Base-by-base conservation (phyloP, 2,113 vertebrate species). In the Pteropus alecto region DNA sequence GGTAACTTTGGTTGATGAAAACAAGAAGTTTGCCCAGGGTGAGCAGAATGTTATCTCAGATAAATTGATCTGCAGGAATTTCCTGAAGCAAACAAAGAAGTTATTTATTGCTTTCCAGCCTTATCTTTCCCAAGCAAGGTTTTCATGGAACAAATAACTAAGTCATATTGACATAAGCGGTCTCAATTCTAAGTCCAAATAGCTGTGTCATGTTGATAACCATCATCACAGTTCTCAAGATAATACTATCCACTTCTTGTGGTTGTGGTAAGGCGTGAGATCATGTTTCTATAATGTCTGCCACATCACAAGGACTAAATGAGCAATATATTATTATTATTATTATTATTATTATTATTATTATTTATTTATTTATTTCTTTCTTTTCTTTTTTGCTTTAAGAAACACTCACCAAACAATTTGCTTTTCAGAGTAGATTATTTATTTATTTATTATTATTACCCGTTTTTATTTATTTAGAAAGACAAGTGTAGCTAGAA, bases 151-250 rank as follows among this genome's bases (percentile, higher is more conserved):
- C 19, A 92, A 65, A 54, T 30, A 83, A 63, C 18, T 22, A 71
- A 74, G 60, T 43, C 35, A 10, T 78, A 92, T 46, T 58, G 93
- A 70, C 84, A 65, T 48, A 84, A 58, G 71, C 65, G 51, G 68
- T 90, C 63, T 92, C 33, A 26, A 30, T 86, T 90, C 56, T 71
- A 87, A 92, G 28, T 83, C 41, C 73, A 95, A 67, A 78, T n/a
- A 81, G n/a, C 38, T 28, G 13, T 38, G 12, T 67, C 60, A 35
- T 18, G 1, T 63, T 24, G 87, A 82, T 13, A 43, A 56, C n/a
- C n/a, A 14, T 41, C 10, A 9, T 71, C 30, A 33, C 28, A 65
- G n/a, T 65, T 71, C 63, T 89, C 77, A 63, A 58, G 82, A 61
- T 16, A 63, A 48, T 56, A 60, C 22, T 33, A 46, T 16, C 60